Evolutionary conservation across 1,140 invertebrate species (phyloP).

Genomic region (Campodea augens): DNA sequence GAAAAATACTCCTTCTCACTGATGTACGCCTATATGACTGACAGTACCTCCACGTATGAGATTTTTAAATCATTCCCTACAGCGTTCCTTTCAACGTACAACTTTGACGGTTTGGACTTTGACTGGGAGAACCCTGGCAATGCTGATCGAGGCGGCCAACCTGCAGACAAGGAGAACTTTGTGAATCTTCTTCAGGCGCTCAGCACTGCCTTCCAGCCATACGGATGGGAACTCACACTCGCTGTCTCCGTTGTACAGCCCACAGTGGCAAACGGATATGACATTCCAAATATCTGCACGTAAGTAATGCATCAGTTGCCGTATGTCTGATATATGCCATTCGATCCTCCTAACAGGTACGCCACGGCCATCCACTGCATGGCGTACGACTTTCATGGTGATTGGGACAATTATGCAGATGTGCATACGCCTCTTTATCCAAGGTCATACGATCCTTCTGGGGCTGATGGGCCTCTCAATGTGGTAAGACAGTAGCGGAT

Average conservation of each 20-base stretch:
- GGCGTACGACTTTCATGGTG: no score
- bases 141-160: slow-evolving; percentile 18
- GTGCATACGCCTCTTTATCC: no score
- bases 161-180: slow-evolving; percentile 19
- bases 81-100: not conserved
- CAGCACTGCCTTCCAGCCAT: slow-evolving; percentile 17
- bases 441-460: no score
- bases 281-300: not conserved
- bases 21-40: not conserved
- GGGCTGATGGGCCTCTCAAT: no score
- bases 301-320: no score
- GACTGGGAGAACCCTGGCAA: slow-evolving; percentile 19
- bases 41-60: not conserved
- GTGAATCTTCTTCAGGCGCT: slow-evolving; percentile 18
- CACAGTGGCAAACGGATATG: not conserved
- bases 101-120: slow-evolving; percentile 13
- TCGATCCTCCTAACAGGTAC: no score
- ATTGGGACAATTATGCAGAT: no score
- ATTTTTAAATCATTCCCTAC: not conserved
- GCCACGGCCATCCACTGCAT: no score
- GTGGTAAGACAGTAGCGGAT: no score
- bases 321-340: no score
- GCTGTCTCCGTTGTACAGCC: slow-evolving; percentile 18
- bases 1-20: not conserved
- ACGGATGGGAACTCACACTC: slow-evolving; percentile 17